Evolutionary conservation across 2,113 vertebrate species (phyloP).

Genomic region (Ophthalmolycus amberensis): DNA sequence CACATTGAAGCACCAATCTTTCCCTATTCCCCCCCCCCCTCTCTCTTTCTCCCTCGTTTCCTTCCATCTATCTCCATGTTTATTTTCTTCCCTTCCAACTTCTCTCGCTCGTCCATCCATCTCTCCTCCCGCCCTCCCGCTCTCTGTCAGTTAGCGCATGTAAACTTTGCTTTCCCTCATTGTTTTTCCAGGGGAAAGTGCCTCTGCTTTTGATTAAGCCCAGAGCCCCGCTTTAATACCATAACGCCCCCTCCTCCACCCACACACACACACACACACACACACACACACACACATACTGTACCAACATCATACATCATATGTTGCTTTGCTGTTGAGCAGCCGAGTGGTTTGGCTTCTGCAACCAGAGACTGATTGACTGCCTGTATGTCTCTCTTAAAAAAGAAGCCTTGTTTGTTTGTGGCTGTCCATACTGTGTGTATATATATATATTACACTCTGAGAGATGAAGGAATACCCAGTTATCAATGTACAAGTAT

Average conservation of each 20-base stretch:
- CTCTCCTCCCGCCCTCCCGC: conserved; percentile 44
- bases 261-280: conserved; percentile 29
- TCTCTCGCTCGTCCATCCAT: conserved; percentile 68
- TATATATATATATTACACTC: not conserved
- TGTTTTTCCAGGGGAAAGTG: conserved; percentile 77
- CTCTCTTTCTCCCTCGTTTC: conserved; percentile 30
- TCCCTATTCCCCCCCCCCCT: conserved; percentile 35
- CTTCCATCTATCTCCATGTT: conserved; percentile 65
- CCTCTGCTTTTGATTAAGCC: conserved; percentile 80
- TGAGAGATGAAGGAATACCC: conserved; percentile 15
- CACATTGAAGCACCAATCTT: conserved; percentile 35
- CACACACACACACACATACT: conserved; percentile 35
- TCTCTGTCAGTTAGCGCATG: conserved; percentile 79
- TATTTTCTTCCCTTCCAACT: conserved; percentile 76
- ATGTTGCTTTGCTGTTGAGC: conserved; percentile 40
- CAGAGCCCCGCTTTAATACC: conserved; percentile 58
- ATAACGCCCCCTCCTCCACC: conserved; percentile 22
- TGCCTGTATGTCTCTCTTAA: conserved; percentile 2
- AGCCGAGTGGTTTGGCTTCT: conserved; percentile 34
- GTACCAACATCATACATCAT: conserved; percentile 51
- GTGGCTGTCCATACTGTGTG: conserved; percentile 31
- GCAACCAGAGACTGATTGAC: conserved; percentile 33
- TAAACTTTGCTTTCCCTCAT: conserved; percentile 80
- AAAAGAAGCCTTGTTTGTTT: conserved; percentile 40
- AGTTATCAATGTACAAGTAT: conserved; percentile 21